Conservation (phyloP, 1,140 invertebrate genomes). For the Drosophila equinoxialis region DNA sequence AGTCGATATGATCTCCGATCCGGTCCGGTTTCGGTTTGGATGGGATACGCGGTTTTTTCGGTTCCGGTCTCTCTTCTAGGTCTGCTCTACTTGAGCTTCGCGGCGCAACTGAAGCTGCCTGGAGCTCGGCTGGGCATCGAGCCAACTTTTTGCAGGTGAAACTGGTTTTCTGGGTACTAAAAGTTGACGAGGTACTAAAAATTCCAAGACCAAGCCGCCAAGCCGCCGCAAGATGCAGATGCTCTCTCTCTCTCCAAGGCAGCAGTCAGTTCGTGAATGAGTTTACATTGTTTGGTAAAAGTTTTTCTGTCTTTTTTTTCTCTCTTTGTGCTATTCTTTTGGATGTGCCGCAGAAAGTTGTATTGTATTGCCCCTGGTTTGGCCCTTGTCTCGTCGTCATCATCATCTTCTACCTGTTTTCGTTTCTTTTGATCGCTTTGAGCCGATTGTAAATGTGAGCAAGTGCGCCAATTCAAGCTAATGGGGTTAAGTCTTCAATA, state of each 20-base stretch:
- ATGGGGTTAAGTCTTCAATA: slow-evolving; percentile 80
- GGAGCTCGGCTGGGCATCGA: slow-evolving; percentile 38
- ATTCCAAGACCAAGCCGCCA: slow-evolving; percentile 40
- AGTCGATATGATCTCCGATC: slow-evolving; percentile 29
- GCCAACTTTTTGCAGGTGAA: slow-evolving; percentile 42
- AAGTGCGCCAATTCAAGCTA: slow-evolving; percentile 79
- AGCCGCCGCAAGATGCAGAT: slow-evolving; percentile 49
- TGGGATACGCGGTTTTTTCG: slow-evolving; percentile 17
- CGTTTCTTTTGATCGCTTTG: slow-evolving; percentile 44
- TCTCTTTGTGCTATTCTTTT: slow-evolving; percentile 7
- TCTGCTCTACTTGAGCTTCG: slow-evolving; percentile 71
- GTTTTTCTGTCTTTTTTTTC: slow-evolving; percentile 64
- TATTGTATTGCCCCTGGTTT: slow-evolving; percentile 18
- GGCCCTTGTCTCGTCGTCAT: slow-evolving; percentile 47
- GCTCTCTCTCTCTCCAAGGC: slow-evolving; percentile 35
- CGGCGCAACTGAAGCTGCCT: slow-evolving; percentile 67
- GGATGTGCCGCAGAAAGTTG: slow-evolving; percentile 64
- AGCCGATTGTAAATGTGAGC: slow-evolving; percentile 56
- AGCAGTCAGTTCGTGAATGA: slow-evolving; percentile 61
- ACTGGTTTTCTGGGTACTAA: slow-evolving; percentile 68
- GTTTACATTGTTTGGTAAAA: slow-evolving; percentile 74
- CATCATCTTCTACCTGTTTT: slow-evolving; percentile 70
- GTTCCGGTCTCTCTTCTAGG: slow-evolving; percentile 22
- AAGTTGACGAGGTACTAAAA: slow-evolving; percentile 62
- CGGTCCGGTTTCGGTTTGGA: slow-evolving; percentile 22